Conservation (phyloP, 2,113 vertebrate species). For the Nymphicus hollandicus region DNA sequence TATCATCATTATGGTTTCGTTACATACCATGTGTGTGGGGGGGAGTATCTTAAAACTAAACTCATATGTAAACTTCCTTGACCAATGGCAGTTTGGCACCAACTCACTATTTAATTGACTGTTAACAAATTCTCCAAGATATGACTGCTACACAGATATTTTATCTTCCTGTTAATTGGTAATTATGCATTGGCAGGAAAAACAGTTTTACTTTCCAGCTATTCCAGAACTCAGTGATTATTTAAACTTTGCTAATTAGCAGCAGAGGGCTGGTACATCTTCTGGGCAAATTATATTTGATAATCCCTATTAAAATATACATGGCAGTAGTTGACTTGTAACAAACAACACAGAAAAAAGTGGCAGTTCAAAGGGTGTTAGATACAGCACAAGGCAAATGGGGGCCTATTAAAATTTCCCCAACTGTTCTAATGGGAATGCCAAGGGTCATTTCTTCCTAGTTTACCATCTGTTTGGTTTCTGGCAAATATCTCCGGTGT, state of each 20-base stretch:
- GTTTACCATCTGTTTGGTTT: constrained; percentile 80
- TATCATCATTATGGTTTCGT: neutral
- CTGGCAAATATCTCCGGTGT: constrained; percentile 70
- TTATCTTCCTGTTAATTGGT: constrained; percentile 80
- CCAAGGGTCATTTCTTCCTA: constrained; percentile 75
- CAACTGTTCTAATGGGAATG: constrained; percentile 79
- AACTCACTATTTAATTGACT: constrained; percentile 73
- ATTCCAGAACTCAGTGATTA: constrained; percentile 74
- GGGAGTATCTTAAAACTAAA: constrained; percentile 20
- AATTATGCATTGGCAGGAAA: constrained; percentile 80
- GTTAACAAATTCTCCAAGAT: constrained; percentile 75
- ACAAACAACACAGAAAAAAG: constrained; percentile 49
- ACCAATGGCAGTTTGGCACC: constrained; percentile 67
- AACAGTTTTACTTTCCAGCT: constrained; percentile 76
- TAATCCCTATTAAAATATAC: constrained; percentile 81
- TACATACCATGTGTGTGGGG: neutral
- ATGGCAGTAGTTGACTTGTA: constrained; percentile 74
- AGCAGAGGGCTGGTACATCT: constrained; percentile 68
- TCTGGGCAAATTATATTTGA: constrained; percentile 78
- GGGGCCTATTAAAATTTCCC: constrained; percentile 75
- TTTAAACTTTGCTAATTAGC: constrained; percentile 82
- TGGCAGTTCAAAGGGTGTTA: constrained; percentile 77
- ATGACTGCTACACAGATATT: constrained; percentile 67
- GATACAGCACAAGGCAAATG: constrained; percentile 71
- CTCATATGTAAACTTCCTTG: constrained; percentile 69